These are phyloP conservation scores for Monarcha castaneiventris DNA, from an alignment of 2,113 vertebrate genomes.

Conservation along the genomic window DNA sequence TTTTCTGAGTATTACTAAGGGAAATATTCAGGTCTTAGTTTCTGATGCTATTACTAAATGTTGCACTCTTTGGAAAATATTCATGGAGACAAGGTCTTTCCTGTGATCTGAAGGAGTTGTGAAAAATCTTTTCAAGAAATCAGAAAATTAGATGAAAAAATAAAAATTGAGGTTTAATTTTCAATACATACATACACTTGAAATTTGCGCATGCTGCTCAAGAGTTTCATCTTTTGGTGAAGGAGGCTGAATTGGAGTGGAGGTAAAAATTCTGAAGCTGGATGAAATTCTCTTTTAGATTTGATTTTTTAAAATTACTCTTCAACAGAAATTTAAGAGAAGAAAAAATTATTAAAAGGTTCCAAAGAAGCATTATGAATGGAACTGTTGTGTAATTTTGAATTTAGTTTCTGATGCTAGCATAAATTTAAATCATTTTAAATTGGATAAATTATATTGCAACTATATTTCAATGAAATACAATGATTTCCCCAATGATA, in stretches of 20 bases:
- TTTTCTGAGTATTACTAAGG: neutral
- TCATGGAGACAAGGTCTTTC: neutral
- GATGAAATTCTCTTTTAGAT: neutral
- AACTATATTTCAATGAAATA: slow-evolving; percentile 10
- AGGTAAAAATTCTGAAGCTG: neutral
- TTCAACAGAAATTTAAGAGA: neutral
- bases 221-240: neutral
- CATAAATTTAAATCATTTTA: slow-evolving; percentile 28
- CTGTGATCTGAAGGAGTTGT: neutral
- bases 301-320: neutral
- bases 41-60: neutral
- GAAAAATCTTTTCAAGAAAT: neutral
- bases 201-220: neutral
- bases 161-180: neutral
- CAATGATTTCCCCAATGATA: neutral
- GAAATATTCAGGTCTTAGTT: neutral
- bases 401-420: neutral
- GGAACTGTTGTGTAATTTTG: neutral
- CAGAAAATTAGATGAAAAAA: neutral
- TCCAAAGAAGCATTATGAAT: neutral
- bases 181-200: neutral
- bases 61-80: neutral
- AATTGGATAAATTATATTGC: slow-evolving; percentile 11
- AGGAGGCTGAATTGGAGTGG: neutral
- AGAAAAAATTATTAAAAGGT: neutral